Evolutionary conservation across 2,888 invertebrate genomes (phyloP), one percentile per base, ranked within the genome.

Genomic region (Lomographa bimaculata): DNA sequence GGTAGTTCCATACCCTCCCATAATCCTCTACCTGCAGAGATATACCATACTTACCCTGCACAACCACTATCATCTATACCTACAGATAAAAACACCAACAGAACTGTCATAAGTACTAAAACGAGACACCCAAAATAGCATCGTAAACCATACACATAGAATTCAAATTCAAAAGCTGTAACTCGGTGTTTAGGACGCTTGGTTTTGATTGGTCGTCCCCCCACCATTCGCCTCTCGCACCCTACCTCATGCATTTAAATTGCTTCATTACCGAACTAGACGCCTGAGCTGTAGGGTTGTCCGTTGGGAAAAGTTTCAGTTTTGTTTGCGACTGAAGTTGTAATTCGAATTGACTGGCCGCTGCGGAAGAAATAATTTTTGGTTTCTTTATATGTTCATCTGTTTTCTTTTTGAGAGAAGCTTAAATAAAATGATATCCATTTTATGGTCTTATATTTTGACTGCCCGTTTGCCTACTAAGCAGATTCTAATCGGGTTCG

Each of bases 201-300:
- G 45, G 50, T 47, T 51, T 43, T 53, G 54, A 52, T 52, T 49
- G 45, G 56, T 41, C 46, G 46, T 75, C 69, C 76, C 86, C 89
- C 87, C 87, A 76, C 86, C 86, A 81, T 69, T 64, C 70, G 71
- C 62, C 76, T 74, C 82, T 82, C 86, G 80, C 83, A 86, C 87
- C 89, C 89, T 89, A 84, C 87, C 87, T 90, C 89, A 90, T 90
- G 90, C 90, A 90, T 90, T 90, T 90, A 90, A 89, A 90, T 90
- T 90, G 89, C 90, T 90, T 90, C 90, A 90, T 90, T 90, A 90
- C 81, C 69, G 84, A 80, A 79, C 80, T 84, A 86, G 86, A 86
- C 84, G 78, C 66, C 72, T n/a, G 71, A 65, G 60, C 58, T 60
- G 57, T 79, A 90, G 89, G 87, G 90, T 79, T 89, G 89, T 64